Percentiles rank a stretch among this genome's conserved stretches.
These are phyloP conservation scores for Eupithecia insigniata DNA, from an alignment of 2,888 invertebrate genomes.

Conservation along the genomic window DNA sequence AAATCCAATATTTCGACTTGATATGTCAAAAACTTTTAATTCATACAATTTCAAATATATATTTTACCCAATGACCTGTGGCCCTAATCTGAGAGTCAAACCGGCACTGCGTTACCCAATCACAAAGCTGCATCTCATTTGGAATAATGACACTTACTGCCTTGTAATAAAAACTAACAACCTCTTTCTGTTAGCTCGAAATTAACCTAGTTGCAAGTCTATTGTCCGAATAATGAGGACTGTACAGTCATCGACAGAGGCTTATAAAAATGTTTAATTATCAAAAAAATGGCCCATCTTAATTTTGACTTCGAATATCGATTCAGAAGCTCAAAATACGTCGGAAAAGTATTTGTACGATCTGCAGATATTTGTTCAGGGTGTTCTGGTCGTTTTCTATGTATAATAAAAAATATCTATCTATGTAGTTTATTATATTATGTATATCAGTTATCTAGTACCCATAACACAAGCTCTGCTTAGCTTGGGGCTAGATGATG, in stretches of 20 bases:
- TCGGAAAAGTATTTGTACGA: too few species aligned
- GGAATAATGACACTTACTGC: conserved; percentile 26
- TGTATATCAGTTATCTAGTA: too few species aligned
- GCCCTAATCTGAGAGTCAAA: conserved; percentile 19
- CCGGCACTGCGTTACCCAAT: conserved; percentile 22
- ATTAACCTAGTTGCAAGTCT: conserved; percentile 28
- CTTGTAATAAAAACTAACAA: conserved; percentile 24
- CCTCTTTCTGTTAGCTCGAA: conserved; percentile 16
- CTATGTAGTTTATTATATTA: too few species aligned
- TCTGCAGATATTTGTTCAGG: too few species aligned
- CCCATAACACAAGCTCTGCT: too few species aligned
- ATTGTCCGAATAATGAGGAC: conserved; percentile 34
- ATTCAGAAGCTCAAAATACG: too few species aligned
- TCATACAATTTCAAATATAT: not conserved
- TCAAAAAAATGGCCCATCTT: too few species aligned
- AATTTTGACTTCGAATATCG: too few species aligned
- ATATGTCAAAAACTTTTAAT: not conserved
- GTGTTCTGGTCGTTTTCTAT: too few species aligned
- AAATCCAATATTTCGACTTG: not conserved
- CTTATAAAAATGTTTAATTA: too few species aligned
- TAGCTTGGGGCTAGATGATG: too few species aligned
- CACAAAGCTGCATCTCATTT: conserved; percentile 15
- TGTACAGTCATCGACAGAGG: not conserved
- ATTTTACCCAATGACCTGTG: conserved; percentile 13
- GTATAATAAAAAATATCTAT: too few species aligned